Percentiles rank a stretch among this genome's conserved stretches.
Conservation (phyloP, 2,888 invertebrate genomes). For the Vesta saturnalis region DNA sequence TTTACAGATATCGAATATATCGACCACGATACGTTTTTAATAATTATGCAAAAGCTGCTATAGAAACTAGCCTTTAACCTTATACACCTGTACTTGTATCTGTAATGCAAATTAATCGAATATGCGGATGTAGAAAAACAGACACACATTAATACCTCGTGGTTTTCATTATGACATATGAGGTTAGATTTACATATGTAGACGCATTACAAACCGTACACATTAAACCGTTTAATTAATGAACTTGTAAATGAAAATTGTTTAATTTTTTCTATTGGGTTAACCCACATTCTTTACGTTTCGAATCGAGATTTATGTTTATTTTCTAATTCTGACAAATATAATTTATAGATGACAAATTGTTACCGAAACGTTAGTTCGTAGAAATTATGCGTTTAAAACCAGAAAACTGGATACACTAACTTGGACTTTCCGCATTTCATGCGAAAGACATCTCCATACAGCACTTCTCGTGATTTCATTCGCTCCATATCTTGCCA, state of each 20-base stretch:
- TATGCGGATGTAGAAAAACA: constrained; percentile 31
- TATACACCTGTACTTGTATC: constrained; percentile 24
- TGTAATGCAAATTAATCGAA: constrained; percentile 28
- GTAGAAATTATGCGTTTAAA: too few relatives aligned
- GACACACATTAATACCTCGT: constrained; percentile 23
- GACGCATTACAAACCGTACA: constrained; percentile 23
- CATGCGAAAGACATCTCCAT: constrained; percentile 35
- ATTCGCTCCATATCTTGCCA: constrained; percentile 40
- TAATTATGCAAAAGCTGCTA: constrained; percentile 5
- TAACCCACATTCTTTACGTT: constrained; percentile 6
- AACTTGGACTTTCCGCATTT: constrained; percentile 21
- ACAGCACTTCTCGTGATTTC: constrained; percentile 40
- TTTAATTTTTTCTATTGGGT: too few relatives aligned
- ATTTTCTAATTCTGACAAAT: background rate
- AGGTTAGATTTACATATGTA: constrained; percentile 28
- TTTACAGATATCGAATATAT: constrained; percentile 10
- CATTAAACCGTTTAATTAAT: constrained; percentile 27
- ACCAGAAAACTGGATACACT: too few relatives aligned
- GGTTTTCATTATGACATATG: constrained; percentile 22
- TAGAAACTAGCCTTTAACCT: constrained; percentile 27
- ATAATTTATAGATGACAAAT: constrained; percentile 25
- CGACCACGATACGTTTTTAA: background rate
- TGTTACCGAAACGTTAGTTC: background rate
- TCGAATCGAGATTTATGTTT: constrained; percentile 2
- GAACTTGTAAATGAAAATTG: constrained; percentile 19